Percentiles rank a stretch among this genome's conserved stretches.
Evolutionary conservation across 92 coral and sea anemone species (phyloP).

Genomic region (Zoanthus gigantus): DNA sequence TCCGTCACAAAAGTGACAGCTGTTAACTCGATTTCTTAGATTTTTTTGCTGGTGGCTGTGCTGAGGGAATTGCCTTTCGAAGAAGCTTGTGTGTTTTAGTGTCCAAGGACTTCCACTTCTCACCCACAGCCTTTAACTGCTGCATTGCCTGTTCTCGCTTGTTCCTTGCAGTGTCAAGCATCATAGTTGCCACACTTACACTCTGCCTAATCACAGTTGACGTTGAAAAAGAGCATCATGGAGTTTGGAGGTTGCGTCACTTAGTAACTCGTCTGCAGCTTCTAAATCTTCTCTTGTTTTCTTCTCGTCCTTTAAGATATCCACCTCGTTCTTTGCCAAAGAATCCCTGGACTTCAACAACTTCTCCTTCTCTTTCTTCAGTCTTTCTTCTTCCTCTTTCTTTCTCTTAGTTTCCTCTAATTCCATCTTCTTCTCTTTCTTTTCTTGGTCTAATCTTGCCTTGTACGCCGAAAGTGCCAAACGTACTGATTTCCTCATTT

Average conservation of each 20-base stretch:
- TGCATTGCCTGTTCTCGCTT: conserved; percentile 43
- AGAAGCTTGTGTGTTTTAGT: no score
- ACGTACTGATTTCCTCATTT: background rate
- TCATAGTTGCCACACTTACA: conserved; percentile 55
- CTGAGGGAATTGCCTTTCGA: no score
- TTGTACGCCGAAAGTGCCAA: background rate
- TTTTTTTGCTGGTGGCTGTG: no score
- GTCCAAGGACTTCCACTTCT: conserved; percentile 52
- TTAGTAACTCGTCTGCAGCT: background rate
- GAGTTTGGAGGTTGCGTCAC: no score
- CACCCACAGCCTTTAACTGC: conserved; percentile 52
- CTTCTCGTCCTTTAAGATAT: background rate
- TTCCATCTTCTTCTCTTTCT: background rate
- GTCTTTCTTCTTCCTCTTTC: background rate
- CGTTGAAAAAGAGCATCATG: background rate
- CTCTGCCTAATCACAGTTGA: background rate
- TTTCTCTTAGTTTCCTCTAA: background rate
- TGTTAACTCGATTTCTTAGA: no score
- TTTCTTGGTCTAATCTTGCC: background rate
- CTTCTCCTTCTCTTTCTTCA: background rate
- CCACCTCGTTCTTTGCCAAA: background rate
- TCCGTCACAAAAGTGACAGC: no score
- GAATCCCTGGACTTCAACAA: background rate
- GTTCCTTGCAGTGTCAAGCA: conserved; percentile 40
- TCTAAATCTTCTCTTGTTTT: background rate